phyloP scores from a whole-genome alignment of 2,888 invertebrate genomes.

The Synanthedon myopaeformis region DNA sequence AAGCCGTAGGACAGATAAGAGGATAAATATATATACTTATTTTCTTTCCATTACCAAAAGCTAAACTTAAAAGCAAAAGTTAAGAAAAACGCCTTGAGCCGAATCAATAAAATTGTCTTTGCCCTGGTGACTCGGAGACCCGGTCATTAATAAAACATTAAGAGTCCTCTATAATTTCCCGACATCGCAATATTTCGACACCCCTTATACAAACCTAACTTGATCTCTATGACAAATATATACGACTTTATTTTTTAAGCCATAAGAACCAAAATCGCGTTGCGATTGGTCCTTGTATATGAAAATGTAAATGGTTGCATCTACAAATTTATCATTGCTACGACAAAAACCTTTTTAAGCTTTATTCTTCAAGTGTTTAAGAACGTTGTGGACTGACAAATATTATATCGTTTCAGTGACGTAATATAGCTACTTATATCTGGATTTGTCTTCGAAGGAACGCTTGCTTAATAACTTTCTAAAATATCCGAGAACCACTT shows the following conservation, averaged over 20 bases:
- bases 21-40: neutral
- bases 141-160: conserved; percentile 16
- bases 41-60: neutral
- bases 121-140: conserved; percentile 4
- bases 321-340: conserved; percentile 1
- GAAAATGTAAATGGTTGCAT: neutral
- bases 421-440: neutral
- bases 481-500: conserved; percentile 1
- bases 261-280: neutral
- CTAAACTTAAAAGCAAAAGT: neutral
- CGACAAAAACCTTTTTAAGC: neutral
- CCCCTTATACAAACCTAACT: conserved; percentile 2
- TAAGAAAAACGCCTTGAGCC: conserved; percentile 3
- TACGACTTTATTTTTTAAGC: neutral
- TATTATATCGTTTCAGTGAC: neutral
- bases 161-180: conserved; percentile 14
- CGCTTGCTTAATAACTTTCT: conserved; percentile 5
- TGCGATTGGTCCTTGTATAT: neutral
- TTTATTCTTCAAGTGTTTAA: neutral
- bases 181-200: conserved; percentile 11
- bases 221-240: neutral
- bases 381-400: neutral
- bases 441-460: conserved; percentile 1
- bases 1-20: too few species aligned
- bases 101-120: neutral